phyloP scores from a whole-genome alignment of 2,797 vertebrate species.

The Microctenopoma lineatum region DNA sequence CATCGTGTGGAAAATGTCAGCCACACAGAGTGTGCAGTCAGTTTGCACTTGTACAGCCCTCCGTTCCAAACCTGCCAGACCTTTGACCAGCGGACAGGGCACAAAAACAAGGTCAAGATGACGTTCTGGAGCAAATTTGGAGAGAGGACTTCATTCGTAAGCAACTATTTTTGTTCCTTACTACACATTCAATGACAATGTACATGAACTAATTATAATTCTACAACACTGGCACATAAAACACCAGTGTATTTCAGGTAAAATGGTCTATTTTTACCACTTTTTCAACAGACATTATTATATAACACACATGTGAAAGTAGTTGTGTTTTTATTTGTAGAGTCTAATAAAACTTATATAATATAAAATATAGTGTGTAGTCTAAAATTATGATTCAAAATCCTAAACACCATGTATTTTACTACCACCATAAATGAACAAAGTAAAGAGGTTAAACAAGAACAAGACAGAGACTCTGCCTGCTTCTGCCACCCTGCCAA shows the following conservation, averaged over 20 bases:
- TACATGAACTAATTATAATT: background rate
- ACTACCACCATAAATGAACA: background rate
- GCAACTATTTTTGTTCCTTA: conserved; percentile 44
- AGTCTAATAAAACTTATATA: background rate
- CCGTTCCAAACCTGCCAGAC: conserved; percentile 91
- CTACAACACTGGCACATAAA: background rate
- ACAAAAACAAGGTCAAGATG: conserved; percentile 93
- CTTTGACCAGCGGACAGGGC: conserved; percentile 97
- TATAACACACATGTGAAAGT: conserved; percentile 12
- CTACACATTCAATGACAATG: background rate
- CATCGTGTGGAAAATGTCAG: conserved; percentile 97
- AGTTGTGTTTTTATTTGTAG: background rate
- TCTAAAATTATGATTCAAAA: background rate
- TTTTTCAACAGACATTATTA: conserved; percentile 19
- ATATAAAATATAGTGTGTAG: background rate
- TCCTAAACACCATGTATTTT: background rate
- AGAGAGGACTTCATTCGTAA: conserved; percentile 89
- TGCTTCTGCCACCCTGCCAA: conserved; percentile 34
- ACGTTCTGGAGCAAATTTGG: conserved; percentile 96
- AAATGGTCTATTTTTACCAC: background rate
- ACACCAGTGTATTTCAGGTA: background rate
- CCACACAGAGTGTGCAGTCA: conserved; percentile 92
- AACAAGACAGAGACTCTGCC: background rate
- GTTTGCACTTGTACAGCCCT: conserved; percentile 96
- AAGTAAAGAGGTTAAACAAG: conserved; percentile 6